phyloP scores from a whole-genome alignment of 2,797 vertebrate genomes.

The Leptoclinus maculatus region DNA sequence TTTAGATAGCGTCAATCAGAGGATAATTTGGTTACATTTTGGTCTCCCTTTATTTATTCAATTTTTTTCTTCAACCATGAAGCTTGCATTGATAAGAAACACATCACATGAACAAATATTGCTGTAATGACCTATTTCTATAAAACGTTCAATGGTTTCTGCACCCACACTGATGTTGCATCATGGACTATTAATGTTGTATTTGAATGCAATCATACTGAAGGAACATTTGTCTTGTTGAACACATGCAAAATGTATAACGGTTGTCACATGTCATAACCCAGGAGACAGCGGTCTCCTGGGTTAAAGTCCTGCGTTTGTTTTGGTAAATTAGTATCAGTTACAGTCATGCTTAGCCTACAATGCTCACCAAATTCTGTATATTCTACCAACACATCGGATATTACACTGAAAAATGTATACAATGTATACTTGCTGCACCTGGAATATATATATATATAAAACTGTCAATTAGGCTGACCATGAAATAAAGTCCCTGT shows the following conservation, averaged over 20 bases:
- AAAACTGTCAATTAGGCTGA: background rate
- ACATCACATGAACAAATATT: background rate
- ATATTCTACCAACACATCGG: too few species aligned
- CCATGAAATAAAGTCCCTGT: background rate
- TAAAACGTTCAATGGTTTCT: conserved; percentile 10
- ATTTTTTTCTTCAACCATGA: background rate
- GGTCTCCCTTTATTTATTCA: background rate
- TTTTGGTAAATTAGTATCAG: background rate
- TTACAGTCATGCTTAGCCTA: background rate
- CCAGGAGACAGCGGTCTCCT: background rate
- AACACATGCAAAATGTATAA: conserved; percentile 6
- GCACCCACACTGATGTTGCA: conserved; percentile 39
- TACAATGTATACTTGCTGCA: background rate
- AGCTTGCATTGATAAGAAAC: conserved; percentile 1
- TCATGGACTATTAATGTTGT: conserved; percentile 30
- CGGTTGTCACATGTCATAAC: conserved; percentile 25
- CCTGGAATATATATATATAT: background rate
- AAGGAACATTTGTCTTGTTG: conserved; percentile 12
- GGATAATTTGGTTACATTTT: background rate
- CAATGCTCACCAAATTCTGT: background rate
- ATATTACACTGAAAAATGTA: background rate
- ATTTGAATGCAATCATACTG: conserved; percentile 1
- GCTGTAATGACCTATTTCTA: conserved; percentile 31
- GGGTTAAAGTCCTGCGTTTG: background rate
- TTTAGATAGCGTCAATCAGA: conserved; percentile 31